phyloP scores from a whole-genome alignment of 2,113 vertebrate genomes.

The Mesitornis unicolor region DNA sequence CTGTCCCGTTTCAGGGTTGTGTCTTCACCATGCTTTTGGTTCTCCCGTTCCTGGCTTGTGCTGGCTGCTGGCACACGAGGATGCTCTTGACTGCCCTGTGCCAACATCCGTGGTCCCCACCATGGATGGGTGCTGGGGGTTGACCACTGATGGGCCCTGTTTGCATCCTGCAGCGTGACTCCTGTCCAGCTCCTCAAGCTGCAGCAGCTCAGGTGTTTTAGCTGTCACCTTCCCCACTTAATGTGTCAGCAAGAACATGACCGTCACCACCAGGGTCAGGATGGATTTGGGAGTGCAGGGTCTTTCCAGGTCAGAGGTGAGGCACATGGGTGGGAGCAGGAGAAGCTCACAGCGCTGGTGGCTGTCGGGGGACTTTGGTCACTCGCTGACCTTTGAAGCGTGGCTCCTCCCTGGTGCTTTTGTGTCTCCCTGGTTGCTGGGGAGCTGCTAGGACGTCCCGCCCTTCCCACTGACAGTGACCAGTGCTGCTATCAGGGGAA shows the following conservation, averaged over 20 bases:
- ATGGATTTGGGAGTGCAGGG: not conserved
- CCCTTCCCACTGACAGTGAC: rapidly evolving
- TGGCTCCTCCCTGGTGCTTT: not conserved
- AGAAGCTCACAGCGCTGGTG: not conserved
- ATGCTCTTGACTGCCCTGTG: rapidly evolving
- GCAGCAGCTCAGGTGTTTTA: not conserved
- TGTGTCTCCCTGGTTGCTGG: not conserved
- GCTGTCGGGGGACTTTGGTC: not conserved
- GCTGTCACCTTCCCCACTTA: not conserved
- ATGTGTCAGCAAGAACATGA: not conserved
- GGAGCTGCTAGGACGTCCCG: not conserved
- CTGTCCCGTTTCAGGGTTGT: not conserved
- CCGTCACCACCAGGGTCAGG: rapidly evolving
- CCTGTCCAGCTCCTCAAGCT: not conserved
- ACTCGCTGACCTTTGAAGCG: not conserved
- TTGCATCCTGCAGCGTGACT: not conserved
- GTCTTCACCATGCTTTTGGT: not conserved
- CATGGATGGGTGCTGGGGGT: rapidly evolving
- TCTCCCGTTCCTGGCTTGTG: not conserved
- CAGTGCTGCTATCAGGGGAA: not conserved
- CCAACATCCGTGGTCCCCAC: rapidly evolving
- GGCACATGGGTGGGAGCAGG: not conserved
- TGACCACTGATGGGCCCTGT: not conserved
- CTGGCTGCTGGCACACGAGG: rapidly evolving
- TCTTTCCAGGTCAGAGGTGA: not conserved